Conservation (phyloP, 2,888 invertebrate species). For the Hemistola chrysoprasaria region DNA sequence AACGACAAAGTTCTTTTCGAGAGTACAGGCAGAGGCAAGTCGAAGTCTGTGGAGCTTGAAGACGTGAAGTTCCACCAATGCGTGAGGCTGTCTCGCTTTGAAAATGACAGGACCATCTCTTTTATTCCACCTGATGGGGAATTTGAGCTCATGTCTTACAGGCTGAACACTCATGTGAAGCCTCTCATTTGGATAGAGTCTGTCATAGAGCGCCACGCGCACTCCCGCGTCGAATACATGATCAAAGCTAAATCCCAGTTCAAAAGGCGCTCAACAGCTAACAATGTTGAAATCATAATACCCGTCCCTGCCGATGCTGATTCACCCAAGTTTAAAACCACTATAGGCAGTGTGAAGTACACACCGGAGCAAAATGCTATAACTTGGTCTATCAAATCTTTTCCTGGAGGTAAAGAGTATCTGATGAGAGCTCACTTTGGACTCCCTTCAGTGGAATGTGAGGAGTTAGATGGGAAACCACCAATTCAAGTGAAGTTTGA, state of each 20-base stretch:
- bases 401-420: conserved; percentile 99
- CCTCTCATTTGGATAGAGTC: conserved; percentile 99
- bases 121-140: conserved; percentile 99
- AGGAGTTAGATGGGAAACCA: conserved; percentile 97
- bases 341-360: conserved; percentile 98
- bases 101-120: conserved; percentile 98
- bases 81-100: conserved; percentile 97
- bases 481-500: conserved; percentile 99
- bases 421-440: conserved; percentile 99
- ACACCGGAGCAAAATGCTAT: conserved; percentile 98
- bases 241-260: conserved; percentile 99
- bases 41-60: conserved; percentile 98
- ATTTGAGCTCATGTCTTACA: conserved; percentile 99
- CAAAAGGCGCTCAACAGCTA: conserved; percentile 98
- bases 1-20: conserved; percentile 99
- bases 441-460: conserved; percentile 96
- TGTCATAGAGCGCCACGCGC: conserved; percentile 97
- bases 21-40: conserved; percentile 97
- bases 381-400: conserved; percentile 98
- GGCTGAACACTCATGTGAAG: conserved; percentile 97
- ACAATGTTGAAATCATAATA: conserved; percentile 98
- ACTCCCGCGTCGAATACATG: conserved; percentile 99
- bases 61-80: conserved; percentile 99
- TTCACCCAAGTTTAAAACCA: conserved; percentile 98
- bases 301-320: conserved; percentile 98